Base-by-base conservation (phyloP, 2,797 vertebrate genomes). In the Poecilia picta region DNA sequence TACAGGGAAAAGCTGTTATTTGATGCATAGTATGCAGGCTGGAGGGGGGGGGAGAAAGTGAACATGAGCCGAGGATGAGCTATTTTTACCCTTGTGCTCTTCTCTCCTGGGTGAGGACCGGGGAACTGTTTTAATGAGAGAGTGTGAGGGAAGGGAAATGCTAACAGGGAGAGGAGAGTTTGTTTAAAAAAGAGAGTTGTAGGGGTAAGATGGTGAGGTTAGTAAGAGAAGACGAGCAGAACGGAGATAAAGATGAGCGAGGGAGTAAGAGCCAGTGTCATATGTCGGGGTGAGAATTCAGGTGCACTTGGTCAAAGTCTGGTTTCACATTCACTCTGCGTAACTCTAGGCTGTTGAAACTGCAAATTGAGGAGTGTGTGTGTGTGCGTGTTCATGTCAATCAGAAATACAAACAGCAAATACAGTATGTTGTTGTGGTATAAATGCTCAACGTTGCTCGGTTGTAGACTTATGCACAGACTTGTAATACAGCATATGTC, bases 11-110 rank as follows among this genome's bases (percentile, higher is more conserved):
- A 49, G 53, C 76, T 80, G 78, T 76, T 93, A 87, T 94, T 92
- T 94, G 88, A 93, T 92, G 89, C 92, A 90, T 78, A 74, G 83
- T 91, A 81, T 15, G 47, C 62, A 88, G 62, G 76, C 72, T 82
- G 78, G 55, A 71, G 85, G 64, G 76, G 85, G 59, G 76, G 75
- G 41, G 43, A 31, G 79, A 77, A 88, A 83, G 82, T 2, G n/a
- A 89, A 85, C 87, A 70, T 36, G 77, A 83, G 87, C 81, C 75
- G 83, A 81, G 76, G 84, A 89, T 81, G 79, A 89, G 90, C 91
- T 95, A 95, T 95, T 95, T 95, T 94, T 95, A 94, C 84, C 87
- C 75, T 89, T 89, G 71, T 78, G 45, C 73, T 74, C 81, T 49
- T 68, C 89, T 90, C 92, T 92, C 88, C 78, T 73, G 92, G 86